Evolutionary conservation across 1,140 invertebrate genomes (phyloP).

Genomic region (Charaxes varanes): DNA sequence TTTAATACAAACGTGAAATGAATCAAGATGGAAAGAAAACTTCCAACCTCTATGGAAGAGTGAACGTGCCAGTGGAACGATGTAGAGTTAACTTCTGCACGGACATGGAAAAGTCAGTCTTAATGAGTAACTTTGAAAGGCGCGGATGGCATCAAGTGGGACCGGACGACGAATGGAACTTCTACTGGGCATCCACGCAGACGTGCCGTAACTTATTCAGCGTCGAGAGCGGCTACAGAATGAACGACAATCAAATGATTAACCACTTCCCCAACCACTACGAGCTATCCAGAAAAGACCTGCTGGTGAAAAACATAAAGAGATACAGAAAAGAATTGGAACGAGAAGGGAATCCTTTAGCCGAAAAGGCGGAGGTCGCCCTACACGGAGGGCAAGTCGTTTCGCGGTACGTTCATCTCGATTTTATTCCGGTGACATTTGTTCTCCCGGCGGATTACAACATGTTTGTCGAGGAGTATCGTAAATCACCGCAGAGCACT

Average conservation of each 20-base stretch:
- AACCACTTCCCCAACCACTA: slow-evolving; percentile 97
- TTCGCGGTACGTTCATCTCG: slow-evolving; percentile 86
- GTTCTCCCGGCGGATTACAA: slow-evolving; percentile 96
- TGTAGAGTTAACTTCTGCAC: slow-evolving; percentile 84
- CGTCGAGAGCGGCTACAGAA: slow-evolving; percentile 92
- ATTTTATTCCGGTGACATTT: slow-evolving; percentile 96
- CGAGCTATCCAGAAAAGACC: slow-evolving; percentile 94
- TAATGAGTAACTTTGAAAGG: slow-evolving; percentile 95
- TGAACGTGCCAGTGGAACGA: slow-evolving; percentile 17
- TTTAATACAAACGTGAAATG: no score
- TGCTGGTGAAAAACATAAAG: slow-evolving; percentile 97
- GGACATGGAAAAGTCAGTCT: slow-evolving; percentile 96
- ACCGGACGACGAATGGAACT: slow-evolving; percentile 97
- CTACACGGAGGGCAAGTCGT: slow-evolving; percentile 79
- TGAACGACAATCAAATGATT: slow-evolving; percentile 93
- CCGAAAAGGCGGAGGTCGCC: slow-evolving; percentile 77
- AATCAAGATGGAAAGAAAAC: slow-evolving; percentile 2
- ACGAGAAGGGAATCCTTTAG: no score
- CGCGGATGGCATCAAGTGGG: slow-evolving; percentile 93
- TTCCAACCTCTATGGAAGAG: slow-evolving; percentile 2
- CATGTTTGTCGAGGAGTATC: slow-evolving; percentile 97
- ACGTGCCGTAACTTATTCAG: slow-evolving; percentile 94
- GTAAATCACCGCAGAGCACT: slow-evolving; percentile 93
- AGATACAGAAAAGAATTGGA: slow-evolving; percentile 94
- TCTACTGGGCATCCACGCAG: slow-evolving; percentile 95